A percentile compares a stretch with the other conserved stretches of the same genome.
phyloP scores from a whole-genome alignment of 1,140 invertebrate species.

The Ceratosolen fusciceps region DNA sequence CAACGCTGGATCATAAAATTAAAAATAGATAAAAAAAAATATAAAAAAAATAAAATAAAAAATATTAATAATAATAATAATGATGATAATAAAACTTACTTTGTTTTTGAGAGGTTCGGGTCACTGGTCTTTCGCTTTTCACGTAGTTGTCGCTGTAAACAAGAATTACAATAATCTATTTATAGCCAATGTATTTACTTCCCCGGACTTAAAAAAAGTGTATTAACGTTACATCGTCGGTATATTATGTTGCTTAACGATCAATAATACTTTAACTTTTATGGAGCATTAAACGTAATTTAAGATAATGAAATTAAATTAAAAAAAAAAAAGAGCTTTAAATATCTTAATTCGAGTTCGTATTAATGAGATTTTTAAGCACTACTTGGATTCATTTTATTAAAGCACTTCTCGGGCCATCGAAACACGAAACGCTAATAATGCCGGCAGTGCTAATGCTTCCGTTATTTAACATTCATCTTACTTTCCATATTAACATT shows the following conservation, averaged over 20 bases:
- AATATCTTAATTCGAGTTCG: background rate
- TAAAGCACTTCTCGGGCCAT: background rate
- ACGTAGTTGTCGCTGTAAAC: conserved; percentile 76
- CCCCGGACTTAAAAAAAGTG: conserved; percentile 53
- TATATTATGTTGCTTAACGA: background rate
- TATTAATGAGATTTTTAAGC: background rate
- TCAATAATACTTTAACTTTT: background rate
- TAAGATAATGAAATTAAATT: background rate
- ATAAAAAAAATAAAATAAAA: no score
- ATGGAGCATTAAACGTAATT: background rate
- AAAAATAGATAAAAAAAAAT: conserved; percentile 35
- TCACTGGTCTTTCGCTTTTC: conserved; percentile 82
- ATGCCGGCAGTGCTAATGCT: no score
- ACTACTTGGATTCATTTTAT: background rate
- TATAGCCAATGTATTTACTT: conserved; percentile 8
- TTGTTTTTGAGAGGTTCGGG: conserved; percentile 81
- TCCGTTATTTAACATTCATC: no score
- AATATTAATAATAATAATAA: no score
- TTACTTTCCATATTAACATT: no score
- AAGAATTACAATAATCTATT: conserved; percentile 14
- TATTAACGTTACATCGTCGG: background rate
- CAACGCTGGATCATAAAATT: conserved; percentile 21
- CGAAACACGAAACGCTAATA: no score
- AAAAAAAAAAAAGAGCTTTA: background rate
- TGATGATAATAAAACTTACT: conserved; percentile 72